Base-by-base conservation (phyloP, 1,140 invertebrate species). In the Rhagoletis zephyria region DNA sequence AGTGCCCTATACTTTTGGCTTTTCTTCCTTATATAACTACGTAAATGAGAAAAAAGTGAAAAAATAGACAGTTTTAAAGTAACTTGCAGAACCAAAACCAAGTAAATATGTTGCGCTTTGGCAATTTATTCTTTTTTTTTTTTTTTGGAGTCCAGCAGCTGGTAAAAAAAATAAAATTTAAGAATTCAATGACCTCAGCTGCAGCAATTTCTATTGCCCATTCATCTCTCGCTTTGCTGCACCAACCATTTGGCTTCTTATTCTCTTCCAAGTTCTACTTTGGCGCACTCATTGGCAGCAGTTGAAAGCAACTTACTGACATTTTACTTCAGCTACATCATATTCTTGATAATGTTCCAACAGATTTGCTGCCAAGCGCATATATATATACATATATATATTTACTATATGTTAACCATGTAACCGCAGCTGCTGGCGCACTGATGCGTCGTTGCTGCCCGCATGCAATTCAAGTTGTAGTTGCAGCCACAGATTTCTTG, bases 311-410 rank as follows among this genome's bases (percentile, higher is more conserved):
- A 63, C 61, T 63, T 1, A 63, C 61, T 63, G 61, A 63, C 12
- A 63, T 63, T 63, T 63, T n/a, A 4, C 61, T 63, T 63, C n/a
- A 63, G 12, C 61, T 63, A 16, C 7, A 63, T 63, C 61, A 63
- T 63, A 63, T 63, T 63, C 61, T 63, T 63, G 61, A 63, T 63
- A 63, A 63, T 63, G n/a, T 63, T 63, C 61, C 61, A 63, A 63
- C 61, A 63, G 61, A 63, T 63, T 63, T 63, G 61, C n/a, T 63
- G 12, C 4, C 12, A 14, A 63, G 12, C n/a, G 3, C 12, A 14
- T 14, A 4, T 63, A n/a, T 63, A 63, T 16, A 12, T 14, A 63
- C 4, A n/a, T 56, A 56, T 10, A 56, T 3, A 56, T 10, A 56
- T 2, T 7, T 56, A 56, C 51, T 56, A 56, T 56, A 56, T 56